Evolutionary conservation across 37 sponge, comb jelly and placozoan species (phyloP), one percentile per base, ranked within the genome.

Genomic region (Amphimedon queenslandica): DNA sequence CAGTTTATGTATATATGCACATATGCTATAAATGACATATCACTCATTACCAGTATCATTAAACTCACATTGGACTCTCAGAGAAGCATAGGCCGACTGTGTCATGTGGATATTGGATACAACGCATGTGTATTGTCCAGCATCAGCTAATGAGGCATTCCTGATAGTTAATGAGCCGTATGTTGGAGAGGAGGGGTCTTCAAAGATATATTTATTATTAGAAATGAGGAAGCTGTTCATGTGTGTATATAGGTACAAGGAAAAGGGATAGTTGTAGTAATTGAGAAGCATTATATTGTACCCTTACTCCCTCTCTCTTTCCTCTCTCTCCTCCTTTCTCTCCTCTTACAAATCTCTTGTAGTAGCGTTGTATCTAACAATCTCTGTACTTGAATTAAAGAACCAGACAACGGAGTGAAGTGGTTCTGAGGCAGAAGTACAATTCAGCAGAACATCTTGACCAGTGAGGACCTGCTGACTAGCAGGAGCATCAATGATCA

Each of bases 391-490:
- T 47, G 53, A 47, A 47, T 47, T 60, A 11, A 25, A 25, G 27
- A n/a, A 25, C 61, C 61, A 60, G 27, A 60, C 21, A 11, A 60
- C 61, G 5, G 61, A 60, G 28, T 60, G 61, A 6, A n/a, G 5
- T n/a, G 61, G 61, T 25, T 60, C 61, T 25, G 61, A 60, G 5
- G 61, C 21, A 60, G 61, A 11, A 25, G 21, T 60, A n/a, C 61
- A 60, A n/a, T 60, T 60, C 27, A 60, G 28, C 21, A 25, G 8
- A 5, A n/a, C 27, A 60, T 60, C 21, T n/a, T 11, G 24, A n/a
- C 61, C 61, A n/a, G 8, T 5, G 5, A 60, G 5, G 8, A 60
- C 28, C 8, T 60, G 5, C 5, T 60, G 27, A 60, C 5, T 25
- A 11, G 8, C 27, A 25, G 61, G 61, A 25, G 28, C 5, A 25